phyloP scores from a whole-genome alignment of 2,888 invertebrate genomes.

The Omphaloscelis lunosa region DNA sequence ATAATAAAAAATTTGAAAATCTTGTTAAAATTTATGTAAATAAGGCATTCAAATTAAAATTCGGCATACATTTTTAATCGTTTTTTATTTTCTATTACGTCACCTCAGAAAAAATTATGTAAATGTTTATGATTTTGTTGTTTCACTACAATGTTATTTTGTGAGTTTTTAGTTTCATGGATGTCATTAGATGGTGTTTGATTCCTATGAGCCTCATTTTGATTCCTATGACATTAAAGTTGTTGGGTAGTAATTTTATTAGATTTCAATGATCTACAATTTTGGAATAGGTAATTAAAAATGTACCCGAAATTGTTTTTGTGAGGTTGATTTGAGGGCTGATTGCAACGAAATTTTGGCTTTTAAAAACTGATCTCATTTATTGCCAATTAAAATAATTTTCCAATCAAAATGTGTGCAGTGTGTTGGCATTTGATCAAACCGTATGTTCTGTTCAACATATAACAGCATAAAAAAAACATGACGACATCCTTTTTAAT shows the following conservation, averaged over 20 bases:
- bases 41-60: too few relatives aligned
- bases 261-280: slow-evolving; percentile 3
- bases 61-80: too few relatives aligned
- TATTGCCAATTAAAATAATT: slow-evolving; percentile 72
- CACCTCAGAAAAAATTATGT: slow-evolving; percentile 33
- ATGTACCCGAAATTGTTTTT: slow-evolving; percentile 13
- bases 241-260: background rate
- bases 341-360: slow-evolving; percentile 54
- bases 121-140: slow-evolving; percentile 43
- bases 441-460: slow-evolving; percentile 71
- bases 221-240: too few relatives aligned
- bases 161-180: slow-evolving; percentile 32
- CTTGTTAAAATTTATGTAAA: background rate
- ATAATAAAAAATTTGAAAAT: background rate
- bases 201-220: background rate
- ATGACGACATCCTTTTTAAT: slow-evolving; percentile 76
- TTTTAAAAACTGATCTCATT: slow-evolving; percentile 38
- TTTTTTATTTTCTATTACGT: slow-evolving; percentile 16
- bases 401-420: slow-evolving; percentile 82
- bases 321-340: slow-evolving; percentile 43
- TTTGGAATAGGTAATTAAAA: slow-evolving; percentile 6
- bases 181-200: slow-evolving; percentile 44
- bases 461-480: slow-evolving; percentile 62
- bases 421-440: slow-evolving; percentile 86
- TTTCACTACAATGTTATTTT: slow-evolving; percentile 39